Conservation (phyloP, 92 coral and sea anemone species). For the Porites rus region DNA sequence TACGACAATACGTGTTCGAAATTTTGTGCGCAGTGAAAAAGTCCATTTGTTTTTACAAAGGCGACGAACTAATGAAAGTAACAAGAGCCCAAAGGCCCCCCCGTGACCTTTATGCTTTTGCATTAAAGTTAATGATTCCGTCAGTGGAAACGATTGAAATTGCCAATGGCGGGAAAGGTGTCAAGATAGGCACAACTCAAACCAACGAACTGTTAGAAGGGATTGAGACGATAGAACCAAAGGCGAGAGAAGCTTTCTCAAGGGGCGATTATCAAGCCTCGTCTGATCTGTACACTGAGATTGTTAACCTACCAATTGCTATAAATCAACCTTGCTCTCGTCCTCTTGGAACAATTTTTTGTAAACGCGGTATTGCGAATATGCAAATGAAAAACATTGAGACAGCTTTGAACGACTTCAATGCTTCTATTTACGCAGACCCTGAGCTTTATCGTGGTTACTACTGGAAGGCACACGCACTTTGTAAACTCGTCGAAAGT, state of each 20-base stretch:
- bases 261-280: not conserved
- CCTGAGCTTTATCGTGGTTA: not conserved
- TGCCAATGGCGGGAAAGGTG: not conserved
- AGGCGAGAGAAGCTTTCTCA: not conserved
- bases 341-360: not conserved
- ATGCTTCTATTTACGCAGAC: not conserved
- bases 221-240: not conserved
- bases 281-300: not conserved
- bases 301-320: not conserved
- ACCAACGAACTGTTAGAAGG: not conserved
- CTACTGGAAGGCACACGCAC: not conserved
- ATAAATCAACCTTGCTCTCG: too few species aligned
- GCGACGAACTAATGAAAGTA: not conserved
- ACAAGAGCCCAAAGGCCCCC: not conserved
- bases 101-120: not conserved
- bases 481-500: not conserved
- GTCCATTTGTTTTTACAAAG: not conserved
- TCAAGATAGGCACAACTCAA: not conserved
- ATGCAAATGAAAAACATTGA: not conserved
- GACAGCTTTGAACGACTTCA: constrained; percentile 4
- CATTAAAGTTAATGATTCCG: not conserved
- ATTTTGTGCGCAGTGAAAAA: not conserved
- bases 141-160: not conserved
- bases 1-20: not conserved
- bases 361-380: too few species aligned